Base-by-base conservation (phyloP, 2,113 vertebrate species). In the Stictonetta naevosa region DNA sequence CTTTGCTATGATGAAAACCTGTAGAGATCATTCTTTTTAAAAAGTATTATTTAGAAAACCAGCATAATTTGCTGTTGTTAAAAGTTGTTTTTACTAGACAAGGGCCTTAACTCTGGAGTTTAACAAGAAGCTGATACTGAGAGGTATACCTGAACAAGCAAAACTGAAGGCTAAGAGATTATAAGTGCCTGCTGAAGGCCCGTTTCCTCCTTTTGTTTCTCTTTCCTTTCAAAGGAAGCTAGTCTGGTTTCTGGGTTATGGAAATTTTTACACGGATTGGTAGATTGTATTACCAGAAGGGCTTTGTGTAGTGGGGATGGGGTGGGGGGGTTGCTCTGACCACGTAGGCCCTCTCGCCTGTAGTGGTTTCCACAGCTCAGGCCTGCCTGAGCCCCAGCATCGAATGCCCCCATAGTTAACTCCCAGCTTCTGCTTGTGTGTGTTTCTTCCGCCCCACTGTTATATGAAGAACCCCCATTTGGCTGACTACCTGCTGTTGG, bases 181-280 rank as follows among this genome's bases (percentile, higher is more conserved):
- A 55, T 55, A 16, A 81, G 55, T 92, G 68, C 55, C 29, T 55
- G 56, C 42, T 86, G 74, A 84, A 94, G 79, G 56, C 19, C 59
- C 21, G 15, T 92, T 97, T 94, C 94, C 93, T 71, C 26, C 90
- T 90, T 96, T 93, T 95, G 94, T 96, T 97, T 67, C 63, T 16
- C 55, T 83, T 95, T 95, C 67, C 90, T 95, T 91, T 87, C 84
- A 52, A 33, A 90, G 90, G 78, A 94, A 95, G 78, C 55, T 88
- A 16, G 46, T 92, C 79, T 52, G 46, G 4, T 4, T 83, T 63
- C 81, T 20, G 22, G 50, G 5, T 73, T 86, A 34, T 48, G 90
- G 92, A 94, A 90, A 36, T 34, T 80, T 64, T 86, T 56, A 23
- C 6, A 2, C 21, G 19, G 28, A 19, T 56, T 71, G 72, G 31